Percentiles rank a stretch among this genome's conserved stretches.
Evolutionary conservation across 1,140 invertebrate species (phyloP).

Genomic region (Tribolium castaneum): DNA sequence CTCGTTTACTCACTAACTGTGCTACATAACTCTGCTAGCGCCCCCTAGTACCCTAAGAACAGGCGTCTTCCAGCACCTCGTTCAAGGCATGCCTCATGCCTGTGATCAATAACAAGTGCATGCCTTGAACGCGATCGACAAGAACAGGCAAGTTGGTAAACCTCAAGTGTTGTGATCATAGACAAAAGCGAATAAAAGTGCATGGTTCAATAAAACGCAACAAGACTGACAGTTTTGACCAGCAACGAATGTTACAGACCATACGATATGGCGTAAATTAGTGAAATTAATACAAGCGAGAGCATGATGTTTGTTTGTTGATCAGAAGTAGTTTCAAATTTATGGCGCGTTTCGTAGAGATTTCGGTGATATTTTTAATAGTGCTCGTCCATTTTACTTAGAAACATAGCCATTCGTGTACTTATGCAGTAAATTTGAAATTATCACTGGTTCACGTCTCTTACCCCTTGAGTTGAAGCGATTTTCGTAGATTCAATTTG

Average conservation of each 20-base stretch:
- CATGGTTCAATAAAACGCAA: slow-evolving; percentile 51
- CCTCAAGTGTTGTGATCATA: slow-evolving; percentile 52
- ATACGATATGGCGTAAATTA: slow-evolving; percentile 31
- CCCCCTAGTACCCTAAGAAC: slow-evolving; percentile 15
- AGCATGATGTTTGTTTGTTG: slow-evolving; percentile 35
- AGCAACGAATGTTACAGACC: slow-evolving; percentile 36
- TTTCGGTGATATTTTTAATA: slow-evolving; percentile 46
- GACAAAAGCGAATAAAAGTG: slow-evolving; percentile 40
- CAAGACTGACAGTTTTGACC: slow-evolving; percentile 53
- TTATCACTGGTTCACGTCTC: slow-evolving; percentile 11
- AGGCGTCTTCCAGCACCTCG: slow-evolving; percentile 12
- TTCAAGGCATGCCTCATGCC: slow-evolving; percentile 16
- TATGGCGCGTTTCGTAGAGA: slow-evolving; percentile 1
- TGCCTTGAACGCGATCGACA: slow-evolving; percentile 25
- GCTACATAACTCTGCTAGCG: slow-evolving; percentile 29
- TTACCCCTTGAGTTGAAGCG: slow-evolving; percentile 14
- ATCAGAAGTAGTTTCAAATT: slow-evolving; percentile 34
- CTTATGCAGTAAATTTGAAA: slow-evolving; percentile 33
- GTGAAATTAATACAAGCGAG: slow-evolving; percentile 14
- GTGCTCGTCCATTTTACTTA: slow-evolving; percentile 43
- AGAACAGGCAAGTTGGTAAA: slow-evolving; percentile 50
- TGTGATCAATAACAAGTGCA: slow-evolving; percentile 23
- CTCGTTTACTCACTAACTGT: slow-evolving; percentile 32
- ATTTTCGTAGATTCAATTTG: slow-evolving; percentile 29
- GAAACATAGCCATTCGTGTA: slow-evolving; percentile 15